Base-by-base conservation (phyloP, 1,140 invertebrate species). In the Dysdera silvatica region DNA sequence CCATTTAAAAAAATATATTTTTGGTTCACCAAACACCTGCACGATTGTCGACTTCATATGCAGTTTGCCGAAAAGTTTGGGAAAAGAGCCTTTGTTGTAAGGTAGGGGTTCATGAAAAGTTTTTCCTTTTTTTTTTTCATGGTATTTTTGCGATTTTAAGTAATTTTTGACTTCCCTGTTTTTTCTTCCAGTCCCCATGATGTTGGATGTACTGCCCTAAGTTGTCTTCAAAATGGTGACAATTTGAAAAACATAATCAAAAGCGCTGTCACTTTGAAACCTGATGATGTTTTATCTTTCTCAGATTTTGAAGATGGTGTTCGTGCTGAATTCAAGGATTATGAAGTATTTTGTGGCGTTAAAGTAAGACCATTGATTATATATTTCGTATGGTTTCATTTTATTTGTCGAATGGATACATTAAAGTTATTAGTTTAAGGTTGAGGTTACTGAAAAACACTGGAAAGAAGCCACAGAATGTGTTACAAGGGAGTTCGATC, bases 281-380 rank as follows among this genome's bases (percentile, higher is more conserved):
- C 51, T 33, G 37, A 61, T 35, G 1, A 2, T 52, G n/a, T 61
- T 3, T 35, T 35, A 49, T 52, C 52, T 16, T 43, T 56, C 28
- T 29, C 56, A 32, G 45, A 33, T 31, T 71, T 61, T 28, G 73
- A 72, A 72, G 7, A 68, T 84, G 3, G 73, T 78, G 57, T 75
- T 70, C 69, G 72, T 87, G 57, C 84, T 84, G 2, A 82, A 84
- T 70, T 58, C 7, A 43, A 35, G 24, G 35, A 37, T 0, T 10
- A 33, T 37, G 62, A 65, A 47, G 45, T 52, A 45, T 14, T 16
- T 24, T n/a, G 37, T 33, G 62, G 62, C 16, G 2, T 65, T 5
- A 57, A 65, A 49, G 62, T 65, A 52, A 35, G 18, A 26, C 28
- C n/a, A 31, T 55, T 3, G 20, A 3, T 53, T 5, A n/a, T 33